Base-by-base conservation (phyloP, 1,140 invertebrate genomes). In the Vanessa tameamea region DNA sequence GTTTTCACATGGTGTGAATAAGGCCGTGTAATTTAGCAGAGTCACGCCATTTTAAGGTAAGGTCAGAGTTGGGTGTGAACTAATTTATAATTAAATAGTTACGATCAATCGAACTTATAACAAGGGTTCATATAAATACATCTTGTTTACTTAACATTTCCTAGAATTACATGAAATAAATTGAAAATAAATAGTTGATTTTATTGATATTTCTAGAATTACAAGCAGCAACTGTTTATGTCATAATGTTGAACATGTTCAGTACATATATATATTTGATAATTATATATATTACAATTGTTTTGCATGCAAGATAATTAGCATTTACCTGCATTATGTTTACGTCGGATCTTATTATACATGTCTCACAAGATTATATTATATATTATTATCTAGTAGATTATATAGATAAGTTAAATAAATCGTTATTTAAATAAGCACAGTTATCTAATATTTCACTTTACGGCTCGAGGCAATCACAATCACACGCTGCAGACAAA, bases 401-500 rank as follows among this genome's bases (percentile, higher is more conserved):
- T 61, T 61, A 37, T 43, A 31, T 20, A 31, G 57, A 37, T 61
- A 37, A 59, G 23, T 4, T 61, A 23, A 37, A 51, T 51, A 14
- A 51, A 15, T 15, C 5, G 15, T 12, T 61, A 57, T 61, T 37
- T 37, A 61, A 61, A 37, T 50, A 16, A 50, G 12, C 20, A 65
- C 20, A 66, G 55, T 65, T 63, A 77, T 67, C 70, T 66, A 73
- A 68, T 59, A 66, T 72, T 72, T 74, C 63, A 77, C 48, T 65
- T 69, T 68, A 48, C 68, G 65, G 55, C 59, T 76, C 26, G 2
- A 64, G 64, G 68, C 72, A 78, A 78, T 76, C 77, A 74, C 63
- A 76, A 76, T 67, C 50, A 69, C 63, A 71, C 37, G 61, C 50
- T 26, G 15, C 63, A 65, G 73, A 66, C 63, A 78, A 75, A 59